Conservation (phyloP, 2,888 invertebrate genomes). For the Ommatoiulus sabulosus region DNA sequence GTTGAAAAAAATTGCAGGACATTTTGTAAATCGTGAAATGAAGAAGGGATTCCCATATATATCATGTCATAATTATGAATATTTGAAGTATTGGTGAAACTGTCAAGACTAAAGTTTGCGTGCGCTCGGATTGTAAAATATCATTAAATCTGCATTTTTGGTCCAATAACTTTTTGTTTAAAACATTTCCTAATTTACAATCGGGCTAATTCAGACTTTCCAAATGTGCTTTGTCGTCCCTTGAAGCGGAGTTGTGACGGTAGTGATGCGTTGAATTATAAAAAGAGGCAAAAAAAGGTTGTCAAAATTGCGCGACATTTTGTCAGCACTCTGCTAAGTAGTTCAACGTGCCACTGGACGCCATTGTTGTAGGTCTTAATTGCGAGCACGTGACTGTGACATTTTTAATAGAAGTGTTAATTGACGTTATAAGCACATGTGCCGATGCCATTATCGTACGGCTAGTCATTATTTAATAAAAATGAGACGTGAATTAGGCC, state of each 20-base stretch:
- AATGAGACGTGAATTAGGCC: neutral
- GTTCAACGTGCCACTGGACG: neutral
- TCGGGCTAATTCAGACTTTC: neutral
- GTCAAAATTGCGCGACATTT: neutral
- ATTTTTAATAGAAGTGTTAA: slow-evolving; percentile 42
- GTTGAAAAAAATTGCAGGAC: too few species aligned
- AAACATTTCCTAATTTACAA: neutral
- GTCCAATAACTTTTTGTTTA: neutral
- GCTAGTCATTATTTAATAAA: slow-evolving; percentile 8
- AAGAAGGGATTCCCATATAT: too few species aligned
- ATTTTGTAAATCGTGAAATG: too few species aligned
- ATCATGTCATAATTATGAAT: too few species aligned
- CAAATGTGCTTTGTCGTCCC: neutral
- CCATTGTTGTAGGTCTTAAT: slow-evolving; percentile 11
- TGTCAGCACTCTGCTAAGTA: neutral
- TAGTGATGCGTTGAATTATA: neutral
- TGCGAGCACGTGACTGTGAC: slow-evolving; percentile 42
- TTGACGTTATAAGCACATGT: neutral
- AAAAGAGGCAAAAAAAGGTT: neutral
- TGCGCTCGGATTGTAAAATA: too few species aligned
- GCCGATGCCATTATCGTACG: slow-evolving; percentile 6
- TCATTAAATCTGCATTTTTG: too few species aligned
- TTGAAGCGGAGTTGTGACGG: neutral
- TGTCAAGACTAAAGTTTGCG: too few species aligned
- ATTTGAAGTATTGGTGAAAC: too few species aligned